Evolutionary conservation across 2,888 invertebrate genomes (phyloP), one percentile per base, ranked within the genome.

Genomic region (Mycalesis mineus): DNA sequence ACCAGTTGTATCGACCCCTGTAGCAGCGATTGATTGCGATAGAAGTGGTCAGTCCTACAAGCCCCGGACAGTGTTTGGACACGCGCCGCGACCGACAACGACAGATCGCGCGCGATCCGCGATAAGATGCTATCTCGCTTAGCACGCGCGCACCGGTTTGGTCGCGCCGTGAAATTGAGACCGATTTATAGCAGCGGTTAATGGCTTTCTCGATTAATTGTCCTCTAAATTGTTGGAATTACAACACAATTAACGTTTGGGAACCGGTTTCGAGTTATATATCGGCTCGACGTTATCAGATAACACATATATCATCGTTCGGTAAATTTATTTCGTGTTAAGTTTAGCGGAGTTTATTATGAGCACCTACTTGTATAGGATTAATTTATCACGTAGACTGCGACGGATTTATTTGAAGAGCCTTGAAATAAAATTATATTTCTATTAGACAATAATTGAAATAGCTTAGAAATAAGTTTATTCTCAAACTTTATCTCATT

Each of bases 31-130:
- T 64, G 61, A 62, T 64, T 60, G 57, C 62, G 61, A 53, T 61
- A 62, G 57, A 58, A 52, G 55, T 37, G 63, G 62, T 58, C 58
- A 61, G 59, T 60, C 62, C 52, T 58, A 59, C 62, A 61, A 59
- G 67, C 68, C 40, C 65, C 70, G 69, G 74, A 72, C 79, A 75
- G 71, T 84, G 82, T 84, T 84, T 84, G 77, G 82, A 84, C 83
- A 81, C 74, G 79, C 73, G 71, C 62, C 61, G 54, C 59, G 70
- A 66, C 76, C 77, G 77, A 77, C 80, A 71, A 71, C 77, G 80
- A 82, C 80, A 79, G 75, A 73, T 75, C 73, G 75, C 79, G 82
- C 78, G 71, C 75, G 79, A 82, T 82, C 75, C 65, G 60, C 73
- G 82, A 82, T 84, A 73, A 80, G 67, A 68, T 68, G 84, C 78